A percentile compares a stretch with the other conserved stretches of the same genome.
Conservation (phyloP, 2,113 vertebrate genomes). For the Odocoileus hemionus region DNA sequence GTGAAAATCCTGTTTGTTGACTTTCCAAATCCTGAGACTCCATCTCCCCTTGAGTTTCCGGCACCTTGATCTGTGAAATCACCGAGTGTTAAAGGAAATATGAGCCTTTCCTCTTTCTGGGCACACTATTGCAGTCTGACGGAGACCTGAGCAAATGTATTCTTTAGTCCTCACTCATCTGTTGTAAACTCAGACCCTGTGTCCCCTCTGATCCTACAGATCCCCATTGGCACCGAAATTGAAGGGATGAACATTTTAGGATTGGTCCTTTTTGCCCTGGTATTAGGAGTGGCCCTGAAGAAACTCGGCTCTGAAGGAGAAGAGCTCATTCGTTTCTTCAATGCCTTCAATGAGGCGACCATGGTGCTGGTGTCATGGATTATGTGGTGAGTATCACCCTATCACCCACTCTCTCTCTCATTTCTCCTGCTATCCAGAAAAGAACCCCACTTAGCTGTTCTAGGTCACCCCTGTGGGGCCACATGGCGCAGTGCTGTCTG, state of each 20-base stretch:
- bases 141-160: background rate
- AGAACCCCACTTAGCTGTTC: background rate
- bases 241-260: constrained; percentile 99
- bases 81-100: background rate
- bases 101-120: background rate
- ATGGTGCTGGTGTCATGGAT: constrained; percentile 99
- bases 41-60: background rate
- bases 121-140: background rate
- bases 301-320: constrained; percentile 95
- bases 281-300: constrained; percentile 94
- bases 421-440: background rate
- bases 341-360: constrained; percentile 95
- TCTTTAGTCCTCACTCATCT: background rate
- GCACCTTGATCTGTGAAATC: background rate
- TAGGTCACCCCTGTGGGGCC: background rate
- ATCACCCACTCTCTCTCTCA: accelerated
- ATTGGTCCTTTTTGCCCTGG: constrained; percentile 93
- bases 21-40: background rate
- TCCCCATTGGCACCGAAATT: constrained; percentile 87
- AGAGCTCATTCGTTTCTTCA: constrained; percentile 98
- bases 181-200: background rate
- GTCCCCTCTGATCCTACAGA: constrained; percentile 76
- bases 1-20: background rate
- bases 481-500: background rate
- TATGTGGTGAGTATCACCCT: constrained; percentile 91